Conservation (phyloP, 64 coral and sea anemone species). For the Orbicella faveolata region DNA sequence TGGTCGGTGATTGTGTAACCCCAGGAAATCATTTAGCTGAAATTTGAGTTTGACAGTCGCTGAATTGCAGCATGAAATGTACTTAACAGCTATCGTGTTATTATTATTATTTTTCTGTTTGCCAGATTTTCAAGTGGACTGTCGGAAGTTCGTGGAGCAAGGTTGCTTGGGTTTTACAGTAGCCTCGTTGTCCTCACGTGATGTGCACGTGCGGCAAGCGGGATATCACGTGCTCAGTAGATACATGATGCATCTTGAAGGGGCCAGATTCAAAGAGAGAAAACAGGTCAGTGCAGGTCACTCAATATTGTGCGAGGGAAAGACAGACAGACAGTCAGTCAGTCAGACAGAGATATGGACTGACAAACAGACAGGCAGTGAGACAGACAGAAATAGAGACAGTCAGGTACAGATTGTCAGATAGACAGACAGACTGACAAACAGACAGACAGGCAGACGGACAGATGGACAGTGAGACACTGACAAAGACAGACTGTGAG, state of each 20-base stretch:
- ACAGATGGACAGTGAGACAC: background rate
- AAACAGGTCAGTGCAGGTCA: slow-evolving; percentile 61
- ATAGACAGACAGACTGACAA: background rate
- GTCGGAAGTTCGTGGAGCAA: slow-evolving; percentile 82
- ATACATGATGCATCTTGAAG: slow-evolving; percentile 66
- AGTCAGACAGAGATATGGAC: background rate
- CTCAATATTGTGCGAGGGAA: background rate
- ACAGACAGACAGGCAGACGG: background rate
- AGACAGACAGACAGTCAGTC: background rate
- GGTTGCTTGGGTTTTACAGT: slow-evolving; percentile 59
- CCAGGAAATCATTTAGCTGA: no score
- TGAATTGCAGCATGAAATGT: no score
- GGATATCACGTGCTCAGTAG: slow-evolving; percentile 81
- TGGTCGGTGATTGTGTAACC: no score
- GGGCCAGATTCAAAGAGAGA: slow-evolving; percentile 67
- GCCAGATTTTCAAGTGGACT: slow-evolving; percentile 74
- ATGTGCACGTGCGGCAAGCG: slow-evolving; percentile 71
- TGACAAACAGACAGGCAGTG: no score
- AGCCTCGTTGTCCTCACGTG: slow-evolving; percentile 85
- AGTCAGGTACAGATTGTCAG: no score
- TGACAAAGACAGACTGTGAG: no score
- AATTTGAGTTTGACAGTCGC: no score
- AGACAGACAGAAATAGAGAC: no score
- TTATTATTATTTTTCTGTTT: background rate
- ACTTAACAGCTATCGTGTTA: no score